Evolutionary conservation across 2,888 invertebrate species (phyloP).

Genomic region (Papilio demoleus): DNA sequence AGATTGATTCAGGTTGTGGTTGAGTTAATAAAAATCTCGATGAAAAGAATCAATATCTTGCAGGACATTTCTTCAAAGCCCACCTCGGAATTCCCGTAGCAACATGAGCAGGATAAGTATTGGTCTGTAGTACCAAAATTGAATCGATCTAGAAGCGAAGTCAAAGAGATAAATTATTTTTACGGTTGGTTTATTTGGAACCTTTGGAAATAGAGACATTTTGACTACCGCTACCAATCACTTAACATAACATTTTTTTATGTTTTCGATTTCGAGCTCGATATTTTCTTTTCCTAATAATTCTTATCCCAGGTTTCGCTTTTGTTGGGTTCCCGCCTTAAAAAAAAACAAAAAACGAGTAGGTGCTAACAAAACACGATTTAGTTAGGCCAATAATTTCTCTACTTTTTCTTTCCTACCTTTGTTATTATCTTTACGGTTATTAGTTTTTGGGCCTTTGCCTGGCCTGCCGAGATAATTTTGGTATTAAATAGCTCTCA

Average conservation of each 20-base stretch:
- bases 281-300: neutral
- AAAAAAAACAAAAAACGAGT: too few relatives aligned
- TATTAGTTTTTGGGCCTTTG: slow-evolving; percentile 10
- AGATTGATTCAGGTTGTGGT: neutral
- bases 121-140: neutral
- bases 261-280: too few relatives aligned
- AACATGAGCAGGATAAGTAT: neutral
- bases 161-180: too few relatives aligned
- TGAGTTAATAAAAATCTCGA: slow-evolving; percentile 3
- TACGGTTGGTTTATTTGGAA: too few relatives aligned
- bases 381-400: neutral
- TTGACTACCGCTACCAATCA: too few relatives aligned
- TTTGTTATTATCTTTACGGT: too few relatives aligned
- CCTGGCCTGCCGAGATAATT: neutral
- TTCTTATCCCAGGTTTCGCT: neutral
- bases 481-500: neutral
- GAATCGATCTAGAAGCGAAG: neutral
- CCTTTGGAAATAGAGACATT: too few relatives aligned
- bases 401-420: too few relatives aligned
- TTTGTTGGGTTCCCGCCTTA: neutral
- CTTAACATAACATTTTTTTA: too few relatives aligned
- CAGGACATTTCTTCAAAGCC: slow-evolving; percentile 33
- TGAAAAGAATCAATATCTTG: neutral
- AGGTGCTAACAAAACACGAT: neutral
- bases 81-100: slow-evolving; percentile 39